Evolutionary conservation across 2,888 invertebrate species (phyloP).

Genomic region (Empis stercorea): DNA sequence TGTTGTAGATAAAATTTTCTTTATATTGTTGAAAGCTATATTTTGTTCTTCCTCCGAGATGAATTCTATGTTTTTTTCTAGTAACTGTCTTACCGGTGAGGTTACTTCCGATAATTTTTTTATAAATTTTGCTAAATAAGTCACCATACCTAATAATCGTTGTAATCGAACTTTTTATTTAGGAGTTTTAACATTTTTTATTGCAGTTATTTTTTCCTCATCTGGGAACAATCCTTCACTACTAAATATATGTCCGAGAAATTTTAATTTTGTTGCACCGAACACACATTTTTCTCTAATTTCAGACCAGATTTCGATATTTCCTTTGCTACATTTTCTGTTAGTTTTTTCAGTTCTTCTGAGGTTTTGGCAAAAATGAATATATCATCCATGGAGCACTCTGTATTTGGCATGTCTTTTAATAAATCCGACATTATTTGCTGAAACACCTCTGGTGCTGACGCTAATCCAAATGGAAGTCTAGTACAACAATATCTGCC

Average conservation of each 20-base stretch:
- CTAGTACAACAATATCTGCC: background rate
- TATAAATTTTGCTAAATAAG: constrained; percentile 7
- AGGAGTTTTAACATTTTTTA: constrained; percentile 8
- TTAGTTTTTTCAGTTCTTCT: constrained; percentile 11
- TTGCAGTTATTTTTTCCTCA: constrained; percentile 8
- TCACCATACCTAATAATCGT: constrained; percentile 11
- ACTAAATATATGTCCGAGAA: constrained; percentile 10
- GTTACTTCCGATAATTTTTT: constrained; percentile 10
- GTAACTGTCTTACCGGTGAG: constrained; percentile 3
- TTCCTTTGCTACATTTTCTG: constrained; percentile 10
- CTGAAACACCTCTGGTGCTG: constrained; percentile 1
- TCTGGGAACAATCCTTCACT: constrained; percentile 11
- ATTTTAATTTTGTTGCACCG: constrained; percentile 1
- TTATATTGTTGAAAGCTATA: constrained; percentile 2
- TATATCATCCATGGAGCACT: constrained; percentile 14
- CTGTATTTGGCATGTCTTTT: constrained; percentile 9
- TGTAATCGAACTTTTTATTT: constrained; percentile 10
- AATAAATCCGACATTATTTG: background rate
- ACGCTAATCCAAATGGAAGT: background rate
- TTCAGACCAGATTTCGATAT: constrained; percentile 12
- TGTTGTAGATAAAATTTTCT: constrained; percentile 11
- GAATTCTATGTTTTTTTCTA: constrained; percentile 10
- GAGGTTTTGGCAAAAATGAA: constrained; percentile 11
- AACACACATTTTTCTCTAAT: constrained; percentile 15
- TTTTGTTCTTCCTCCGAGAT: constrained; percentile 7